Evolutionary conservation across 2,797 vertebrate species (phyloP), one percentile per base, ranked within the genome.

Genomic region (Trematomus bernacchii): DNA sequence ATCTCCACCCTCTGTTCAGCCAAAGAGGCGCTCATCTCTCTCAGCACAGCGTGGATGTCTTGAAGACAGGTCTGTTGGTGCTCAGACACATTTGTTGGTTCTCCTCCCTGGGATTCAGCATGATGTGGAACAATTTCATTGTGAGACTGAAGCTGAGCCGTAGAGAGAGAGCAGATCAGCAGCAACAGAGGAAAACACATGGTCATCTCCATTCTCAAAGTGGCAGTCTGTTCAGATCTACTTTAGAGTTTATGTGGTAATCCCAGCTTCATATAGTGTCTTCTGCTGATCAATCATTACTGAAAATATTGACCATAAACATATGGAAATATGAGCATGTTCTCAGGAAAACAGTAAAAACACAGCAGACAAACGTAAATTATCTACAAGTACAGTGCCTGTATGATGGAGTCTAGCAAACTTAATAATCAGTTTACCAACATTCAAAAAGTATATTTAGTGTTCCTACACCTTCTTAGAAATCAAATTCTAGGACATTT

Each of bases 1-100:
- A 80, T 59, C 72, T 83, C 83, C 40, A 80, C 77, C 58, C 62
- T 84, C 65, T 84, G 21, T 51, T 0, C 85, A 58, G 59, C 84
- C 79, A 91, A 10, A 0, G 21, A 27, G 9, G 18, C 2, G 10
- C 60, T 87, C 81, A 86, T 83, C 71, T 88, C 86, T 76, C 80
- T 87, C 58, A 60, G 58, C 19, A 60, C 40, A 60, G 58, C 58
- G 2, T 60, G 4, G 58, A 60, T 60, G 54, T 88, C 86, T 47
- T 63, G 48, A 23, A 6, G 2, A 7, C 47, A 73, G 0, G 8
- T 43, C 16, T 63, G 57, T 3, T 53, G 71, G 0, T 15, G 53
- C 3, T 51, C 11, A 12, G 48, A 53, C 0, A 0, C 0, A 0
- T 63, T 66, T 61, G 13, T 47, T 60, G 61, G 4, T 43, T 72